Conservation (phyloP, 2,888 invertebrate genomes). For the Cylindroiulus punctatus region DNA sequence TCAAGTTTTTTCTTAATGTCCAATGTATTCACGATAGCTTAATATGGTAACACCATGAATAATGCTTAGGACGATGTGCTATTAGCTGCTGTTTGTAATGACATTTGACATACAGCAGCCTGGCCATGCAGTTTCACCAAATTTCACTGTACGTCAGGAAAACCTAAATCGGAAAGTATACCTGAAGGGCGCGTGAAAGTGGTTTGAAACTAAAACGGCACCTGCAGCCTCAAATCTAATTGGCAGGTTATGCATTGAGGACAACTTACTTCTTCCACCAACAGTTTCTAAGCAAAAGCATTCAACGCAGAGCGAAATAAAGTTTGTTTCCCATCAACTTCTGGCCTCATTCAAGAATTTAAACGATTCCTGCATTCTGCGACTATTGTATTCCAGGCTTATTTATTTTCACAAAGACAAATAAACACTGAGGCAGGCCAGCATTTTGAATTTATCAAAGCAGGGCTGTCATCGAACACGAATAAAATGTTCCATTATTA, state of each 20-base stretch:
- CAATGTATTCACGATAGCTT: no score
- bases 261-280: neutral
- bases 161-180: neutral
- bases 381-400: no score
- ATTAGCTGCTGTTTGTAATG: no score
- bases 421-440: no score
- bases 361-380: no score
- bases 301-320: neutral
- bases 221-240: neutral
- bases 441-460: no score
- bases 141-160: neutral
- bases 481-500: no score
- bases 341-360: neutral
- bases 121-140: neutral
- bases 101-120: neutral
- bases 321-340: conserved; percentile 27
- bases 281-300: neutral
- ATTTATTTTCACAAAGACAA: no score
- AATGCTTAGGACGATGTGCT: no score
- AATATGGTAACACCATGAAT: no score
- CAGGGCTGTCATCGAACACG: no score
- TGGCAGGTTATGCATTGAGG: conserved; percentile 33
- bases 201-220: conserved; percentile 29
- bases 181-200: conserved; percentile 17
- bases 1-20: no score